Evolutionary conservation across 1,140 invertebrate genomes (phyloP).

Genomic region (Pantala flavescens): DNA sequence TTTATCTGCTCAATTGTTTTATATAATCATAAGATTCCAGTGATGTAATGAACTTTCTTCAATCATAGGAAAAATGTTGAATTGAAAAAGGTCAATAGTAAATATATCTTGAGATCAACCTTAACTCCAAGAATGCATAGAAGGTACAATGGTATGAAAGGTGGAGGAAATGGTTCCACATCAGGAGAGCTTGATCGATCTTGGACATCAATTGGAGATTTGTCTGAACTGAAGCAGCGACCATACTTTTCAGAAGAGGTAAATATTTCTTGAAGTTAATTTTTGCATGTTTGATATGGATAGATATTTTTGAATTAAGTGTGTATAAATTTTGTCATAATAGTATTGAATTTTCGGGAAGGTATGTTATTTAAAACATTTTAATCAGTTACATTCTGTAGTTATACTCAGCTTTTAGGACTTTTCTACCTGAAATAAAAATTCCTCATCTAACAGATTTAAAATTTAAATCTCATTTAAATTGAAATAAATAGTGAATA

Average conservation of each 20-base stretch:
- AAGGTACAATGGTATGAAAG: constrained; percentile 30
- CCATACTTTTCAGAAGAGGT: neutral
- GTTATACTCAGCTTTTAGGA: no score
- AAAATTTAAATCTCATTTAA: no score
- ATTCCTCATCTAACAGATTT: no score
- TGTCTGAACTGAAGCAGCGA: neutral
- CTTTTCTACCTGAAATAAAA: no score
- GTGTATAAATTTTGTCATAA: no score
- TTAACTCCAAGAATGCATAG: constrained; percentile 61
- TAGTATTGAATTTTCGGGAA: no score
- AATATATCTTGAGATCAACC: constrained; percentile 71
- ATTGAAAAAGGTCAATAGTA: constrained; percentile 70
- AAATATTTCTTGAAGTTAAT: neutral
- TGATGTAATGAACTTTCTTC: constrained; percentile 22
- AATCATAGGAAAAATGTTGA: constrained; percentile 60
- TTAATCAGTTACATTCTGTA: no score
- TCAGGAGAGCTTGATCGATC: neutral
- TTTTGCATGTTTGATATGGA: no score
- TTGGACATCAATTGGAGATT: neutral
- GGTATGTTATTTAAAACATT: no score
- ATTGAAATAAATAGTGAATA: no score
- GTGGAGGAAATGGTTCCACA: neutral
- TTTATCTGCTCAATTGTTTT: neutral
- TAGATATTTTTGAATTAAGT: no score
- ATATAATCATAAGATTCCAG: no score